phyloP scores from a whole-genome alignment of 2,113 vertebrate species.

The Corvus moneduloides region DNA sequence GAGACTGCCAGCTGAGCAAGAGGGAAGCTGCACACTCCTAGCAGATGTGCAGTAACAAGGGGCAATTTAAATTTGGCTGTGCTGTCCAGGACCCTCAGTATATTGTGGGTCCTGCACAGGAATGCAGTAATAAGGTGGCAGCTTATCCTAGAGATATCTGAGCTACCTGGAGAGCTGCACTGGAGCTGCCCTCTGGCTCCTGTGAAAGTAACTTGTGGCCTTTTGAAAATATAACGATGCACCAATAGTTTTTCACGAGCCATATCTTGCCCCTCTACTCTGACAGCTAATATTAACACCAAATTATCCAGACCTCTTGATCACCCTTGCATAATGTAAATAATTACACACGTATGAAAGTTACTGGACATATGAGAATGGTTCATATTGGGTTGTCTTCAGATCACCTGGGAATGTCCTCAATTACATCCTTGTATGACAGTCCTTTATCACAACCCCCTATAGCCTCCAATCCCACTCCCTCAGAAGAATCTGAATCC shows the following conservation, averaged over 20 bases:
- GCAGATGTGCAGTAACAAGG: neutral
- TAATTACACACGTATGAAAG: neutral
- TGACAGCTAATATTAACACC: neutral
- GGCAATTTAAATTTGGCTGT: neutral
- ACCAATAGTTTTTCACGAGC: neutral
- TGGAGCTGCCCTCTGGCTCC: neutral
- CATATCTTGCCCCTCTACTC: neutral
- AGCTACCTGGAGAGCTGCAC: neutral
- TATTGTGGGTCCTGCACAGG: neutral
- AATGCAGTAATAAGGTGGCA: neutral
- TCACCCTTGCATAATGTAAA: neutral
- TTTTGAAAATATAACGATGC: neutral
- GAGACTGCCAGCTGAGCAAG: neutral
- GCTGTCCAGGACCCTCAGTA: neutral
- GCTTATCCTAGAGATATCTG: neutral
- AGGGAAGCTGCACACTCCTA: neutral
- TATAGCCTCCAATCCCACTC: neutral
- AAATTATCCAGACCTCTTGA: neutral
- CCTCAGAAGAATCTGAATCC: neutral
- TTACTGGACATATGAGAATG: neutral
- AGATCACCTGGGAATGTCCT: neutral
- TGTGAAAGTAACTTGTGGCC: neutral
- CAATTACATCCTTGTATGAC: neutral
- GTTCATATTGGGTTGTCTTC: neutral
- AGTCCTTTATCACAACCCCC: neutral